Evolutionary conservation across 2,888 invertebrate species (phyloP).

Genomic region (Oscheius sp.): DNA sequence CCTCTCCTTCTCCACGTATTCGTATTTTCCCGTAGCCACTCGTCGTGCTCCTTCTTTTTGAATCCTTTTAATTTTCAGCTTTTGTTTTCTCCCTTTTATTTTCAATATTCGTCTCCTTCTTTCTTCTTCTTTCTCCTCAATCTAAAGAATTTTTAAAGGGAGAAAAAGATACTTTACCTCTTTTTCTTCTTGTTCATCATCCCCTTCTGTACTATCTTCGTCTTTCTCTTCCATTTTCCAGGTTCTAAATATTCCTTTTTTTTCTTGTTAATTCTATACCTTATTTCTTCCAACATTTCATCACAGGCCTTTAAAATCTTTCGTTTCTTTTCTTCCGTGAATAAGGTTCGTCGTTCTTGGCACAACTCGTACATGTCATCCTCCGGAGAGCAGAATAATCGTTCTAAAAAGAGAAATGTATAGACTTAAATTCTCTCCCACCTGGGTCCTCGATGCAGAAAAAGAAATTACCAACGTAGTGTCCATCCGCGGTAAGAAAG

Average conservation of each 20-base stretch:
- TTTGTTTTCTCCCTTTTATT: too few relatives aligned
- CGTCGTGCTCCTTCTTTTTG: too few relatives aligned
- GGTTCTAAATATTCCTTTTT: background rate
- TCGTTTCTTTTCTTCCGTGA: background rate
- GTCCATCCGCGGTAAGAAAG: slow-evolving; percentile 17
- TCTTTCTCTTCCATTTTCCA: background rate
- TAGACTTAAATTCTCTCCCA: too few relatives aligned
- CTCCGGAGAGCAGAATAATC: background rate
- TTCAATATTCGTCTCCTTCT: too few relatives aligned
- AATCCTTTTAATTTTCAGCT: too few relatives aligned
- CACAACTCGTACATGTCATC: background rate
- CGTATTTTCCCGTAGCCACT: too few relatives aligned
- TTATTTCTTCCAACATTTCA: background rate
- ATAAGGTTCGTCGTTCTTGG: background rate
- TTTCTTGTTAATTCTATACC: background rate
- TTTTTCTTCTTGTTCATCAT: background rate
- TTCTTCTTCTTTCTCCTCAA: too few relatives aligned
- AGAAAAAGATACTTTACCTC: too few relatives aligned
- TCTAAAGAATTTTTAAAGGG: too few relatives aligned
- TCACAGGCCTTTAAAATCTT: background rate
- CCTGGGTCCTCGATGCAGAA: background rate
- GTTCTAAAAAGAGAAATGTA: background rate
- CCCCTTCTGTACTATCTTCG: background rate
- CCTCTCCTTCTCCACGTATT: too few relatives aligned
- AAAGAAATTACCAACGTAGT: slow-evolving; percentile 14